Evolutionary conservation across 2,888 invertebrate species (phyloP).

Genomic region (Drosophila prostipennis): DNA sequence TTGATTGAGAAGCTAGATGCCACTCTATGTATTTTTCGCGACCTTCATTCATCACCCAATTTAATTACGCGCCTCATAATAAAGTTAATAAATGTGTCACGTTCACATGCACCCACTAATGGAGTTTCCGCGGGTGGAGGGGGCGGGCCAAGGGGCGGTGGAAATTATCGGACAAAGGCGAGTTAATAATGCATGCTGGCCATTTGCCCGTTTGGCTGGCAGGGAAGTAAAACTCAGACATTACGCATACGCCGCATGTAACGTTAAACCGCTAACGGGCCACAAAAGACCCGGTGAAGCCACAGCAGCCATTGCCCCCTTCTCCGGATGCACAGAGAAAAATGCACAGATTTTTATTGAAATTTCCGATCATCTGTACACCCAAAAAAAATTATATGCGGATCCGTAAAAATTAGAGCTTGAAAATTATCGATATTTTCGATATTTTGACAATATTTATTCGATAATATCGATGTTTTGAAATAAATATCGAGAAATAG

Average conservation of each 20-base stretch:
- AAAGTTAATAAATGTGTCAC: slow-evolving; percentile 31
- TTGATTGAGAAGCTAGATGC: slow-evolving; percentile 62
- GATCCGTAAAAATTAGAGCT: too few relatives aligned
- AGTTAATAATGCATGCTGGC: slow-evolving; percentile 57
- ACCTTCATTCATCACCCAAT: slow-evolving; percentile 54
- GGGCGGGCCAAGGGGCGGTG: not conserved
- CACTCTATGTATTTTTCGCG: slow-evolving; percentile 21
- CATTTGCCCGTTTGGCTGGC: slow-evolving; percentile 25
- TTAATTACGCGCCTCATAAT: slow-evolving; percentile 63
- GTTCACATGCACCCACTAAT: slow-evolving; percentile 26
- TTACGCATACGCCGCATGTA: slow-evolving; percentile 59
- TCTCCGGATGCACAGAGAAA: not conserved
- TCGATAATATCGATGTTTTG: too few relatives aligned
- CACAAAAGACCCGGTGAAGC: slow-evolving; percentile 44
- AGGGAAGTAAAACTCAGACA: slow-evolving; percentile 29
- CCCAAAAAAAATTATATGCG: too few relatives aligned
- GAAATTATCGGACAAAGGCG: slow-evolving; percentile 19
- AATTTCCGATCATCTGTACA: too few relatives aligned
- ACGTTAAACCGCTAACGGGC: slow-evolving; percentile 50
- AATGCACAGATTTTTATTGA: too few relatives aligned
- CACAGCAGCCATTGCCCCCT: slow-evolving; percentile 28
- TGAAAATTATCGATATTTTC: too few relatives aligned
- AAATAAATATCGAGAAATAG: too few relatives aligned
- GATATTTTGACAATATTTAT: too few relatives aligned
- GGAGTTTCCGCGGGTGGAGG: not conserved